Evolutionary conservation across 2,113 vertebrate genomes (phyloP).

Genomic region (Cheirogaleus medius): DNA sequence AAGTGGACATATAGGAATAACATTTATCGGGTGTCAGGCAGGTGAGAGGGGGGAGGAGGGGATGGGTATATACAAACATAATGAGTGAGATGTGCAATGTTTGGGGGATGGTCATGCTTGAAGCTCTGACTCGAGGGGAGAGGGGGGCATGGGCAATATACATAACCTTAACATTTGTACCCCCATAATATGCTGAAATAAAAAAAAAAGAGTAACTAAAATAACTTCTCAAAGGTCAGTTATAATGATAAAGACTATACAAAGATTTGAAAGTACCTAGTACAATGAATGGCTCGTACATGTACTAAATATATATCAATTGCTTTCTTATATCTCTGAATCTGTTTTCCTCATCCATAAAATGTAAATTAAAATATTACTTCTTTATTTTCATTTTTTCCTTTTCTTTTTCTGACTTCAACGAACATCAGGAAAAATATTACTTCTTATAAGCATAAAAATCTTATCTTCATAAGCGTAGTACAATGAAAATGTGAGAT

Average conservation of each 20-base stretch:
- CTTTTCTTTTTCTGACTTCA: too few species aligned
- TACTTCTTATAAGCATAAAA: not conserved
- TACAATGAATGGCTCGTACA: not conserved
- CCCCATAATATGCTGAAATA: too few species aligned
- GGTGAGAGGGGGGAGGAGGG: too few species aligned
- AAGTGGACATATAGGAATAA: too few species aligned
- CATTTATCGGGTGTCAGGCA: too few species aligned
- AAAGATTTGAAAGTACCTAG: not conserved
- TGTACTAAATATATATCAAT: not conserved
- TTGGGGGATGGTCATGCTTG: too few species aligned
- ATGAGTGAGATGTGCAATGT: too few species aligned
- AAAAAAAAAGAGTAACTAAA: not conserved
- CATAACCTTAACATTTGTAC: too few species aligned
- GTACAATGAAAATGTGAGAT: not conserved
- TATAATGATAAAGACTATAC: not conserved
- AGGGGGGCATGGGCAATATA: too few species aligned
- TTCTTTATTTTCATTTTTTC: not conserved
- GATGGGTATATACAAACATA: too few species aligned
- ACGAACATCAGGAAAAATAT: not conserved
- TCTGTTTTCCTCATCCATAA: not conserved
- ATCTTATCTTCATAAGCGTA: not conserved
- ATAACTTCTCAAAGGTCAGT: not conserved
- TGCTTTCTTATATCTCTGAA: not conserved
- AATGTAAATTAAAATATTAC: not conserved
- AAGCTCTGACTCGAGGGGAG: too few species aligned